Base-by-base conservation (phyloP, 2,888 invertebrate genomes). In the Uropetala carovei region DNA sequence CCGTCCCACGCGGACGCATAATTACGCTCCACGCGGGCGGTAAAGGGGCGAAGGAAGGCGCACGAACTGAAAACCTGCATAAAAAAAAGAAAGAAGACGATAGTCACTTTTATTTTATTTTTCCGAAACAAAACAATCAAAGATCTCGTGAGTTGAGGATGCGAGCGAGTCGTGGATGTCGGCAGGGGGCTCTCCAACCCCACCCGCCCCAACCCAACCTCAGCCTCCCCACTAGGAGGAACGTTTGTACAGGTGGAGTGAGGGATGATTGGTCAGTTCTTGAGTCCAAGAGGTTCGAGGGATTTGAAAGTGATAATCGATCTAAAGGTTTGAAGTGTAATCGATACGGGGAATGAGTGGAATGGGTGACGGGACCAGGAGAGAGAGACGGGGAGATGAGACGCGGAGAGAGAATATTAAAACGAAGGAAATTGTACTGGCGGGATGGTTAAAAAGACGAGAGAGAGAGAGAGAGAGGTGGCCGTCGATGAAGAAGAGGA, bases 291-390 rank as follows among this genome's bases (percentile, higher is more conserved):
- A 89, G 89, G 89, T 18, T 22, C 27, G 64, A 64, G 64, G 60
- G 64, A 43, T 18, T 30, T 89, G 89, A 64, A 89, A 89, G 89
- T 89, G 89, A 89, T 89, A 89, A 68, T 89, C 89, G 89, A 89
- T 89, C 60, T 68, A 30, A 14, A 43, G 68, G 30, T 18, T 30
- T 16, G 64, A 43, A 60, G 27, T 86, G 43, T 14, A 89, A 89
- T 64, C 89, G 68, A 68, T 64, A 68, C 30, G 18, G 85, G 58
- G 85, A 85, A 58, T n/a, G 57, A 58, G 18, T 58, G 85, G 58
- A 43, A 10, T 27, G n/a, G 75, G n/a, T 75, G 75, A 75, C n/a
- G 43, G 43, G 43, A 43, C 5, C 3, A 1, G 75, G 75, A 75
- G 75, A 68, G 75, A 27, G 27, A n/a, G 7, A n/a, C 22, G n/a